Evolutionary conservation across 2,888 invertebrate genomes (phyloP).

Genomic region (Theristus sp.): DNA sequence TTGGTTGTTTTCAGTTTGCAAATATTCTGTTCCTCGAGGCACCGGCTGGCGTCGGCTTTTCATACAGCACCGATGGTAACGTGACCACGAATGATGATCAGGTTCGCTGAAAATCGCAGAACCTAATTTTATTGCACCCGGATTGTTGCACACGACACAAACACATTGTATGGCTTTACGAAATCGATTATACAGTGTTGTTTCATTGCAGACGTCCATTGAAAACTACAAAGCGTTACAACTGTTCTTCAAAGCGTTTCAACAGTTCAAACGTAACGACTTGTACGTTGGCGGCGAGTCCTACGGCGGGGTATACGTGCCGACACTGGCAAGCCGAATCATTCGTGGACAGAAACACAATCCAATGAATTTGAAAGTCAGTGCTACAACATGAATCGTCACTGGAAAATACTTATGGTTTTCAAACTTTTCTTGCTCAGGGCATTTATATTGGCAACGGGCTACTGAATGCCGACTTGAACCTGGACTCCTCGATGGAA

Average conservation of each 20-base stretch:
- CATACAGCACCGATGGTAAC: slow-evolving; percentile 33
- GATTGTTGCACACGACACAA: too few species aligned
- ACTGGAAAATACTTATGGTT: too few species aligned
- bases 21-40: slow-evolving; percentile 38
- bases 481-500: slow-evolving; percentile 26
- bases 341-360: slow-evolving; percentile 23
- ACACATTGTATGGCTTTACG: too few species aligned
- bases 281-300: slow-evolving; percentile 38
- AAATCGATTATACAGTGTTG: too few species aligned
- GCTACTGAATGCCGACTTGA: slow-evolving; percentile 23
- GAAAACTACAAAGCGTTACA: slow-evolving; percentile 37
- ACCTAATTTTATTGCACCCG: too few species aligned
- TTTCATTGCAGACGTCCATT: slow-evolving; percentile 24
- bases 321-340: slow-evolving; percentile 32
- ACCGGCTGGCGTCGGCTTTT: slow-evolving; percentile 40
- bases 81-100: slow-evolving; percentile 28
- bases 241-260: slow-evolving; percentile 35
- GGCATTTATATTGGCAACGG: slow-evolving; percentile 27
- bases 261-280: slow-evolving; percentile 32
- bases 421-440: slow-evolving; percentile 6
- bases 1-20: slow-evolving; percentile 26
- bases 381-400: too few species aligned
- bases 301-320: slow-evolving; percentile 37
- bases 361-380: slow-evolving; percentile 6
- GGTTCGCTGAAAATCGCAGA: slow-evolving; percentile 14